These are phyloP conservation scores for Pseudonaja textilis DNA, from an alignment of 2,113 vertebrate species.

Conservation along the genomic window DNA sequence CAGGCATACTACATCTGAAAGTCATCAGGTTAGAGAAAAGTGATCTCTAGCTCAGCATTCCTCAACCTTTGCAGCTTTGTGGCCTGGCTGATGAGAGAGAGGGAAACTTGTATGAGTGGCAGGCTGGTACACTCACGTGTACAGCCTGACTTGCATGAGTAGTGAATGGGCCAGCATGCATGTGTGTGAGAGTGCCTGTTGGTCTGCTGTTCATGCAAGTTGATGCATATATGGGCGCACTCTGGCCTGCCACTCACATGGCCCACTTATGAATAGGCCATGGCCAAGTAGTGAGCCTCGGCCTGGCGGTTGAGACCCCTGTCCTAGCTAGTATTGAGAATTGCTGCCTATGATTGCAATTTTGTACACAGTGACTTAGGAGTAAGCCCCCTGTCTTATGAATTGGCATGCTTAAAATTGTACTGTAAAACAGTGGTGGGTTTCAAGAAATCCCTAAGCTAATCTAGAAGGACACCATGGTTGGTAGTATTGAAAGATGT, in stretches of 20 bases:
- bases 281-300: neutral
- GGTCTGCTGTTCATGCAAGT: neutral
- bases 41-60: neutral
- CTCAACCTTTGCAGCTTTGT: neutral
- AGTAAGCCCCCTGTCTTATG: neutral
- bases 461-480: too few species aligned
- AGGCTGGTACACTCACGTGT: neutral
- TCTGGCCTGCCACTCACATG: neutral
- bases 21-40: neutral
- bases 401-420: neutral
- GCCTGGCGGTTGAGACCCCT: neutral
- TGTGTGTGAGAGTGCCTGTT: neutral
- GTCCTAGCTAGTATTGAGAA: neutral
- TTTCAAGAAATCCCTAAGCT: too few species aligned
- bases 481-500: too few species aligned
- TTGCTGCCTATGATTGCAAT: neutral
- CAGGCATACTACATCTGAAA: neutral
- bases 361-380: neutral
- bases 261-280: neutral
- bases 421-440: neutral
- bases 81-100: too few species aligned
- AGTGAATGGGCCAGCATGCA: neutral
- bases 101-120: neutral
- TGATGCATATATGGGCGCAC: neutral
- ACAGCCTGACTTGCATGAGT: neutral